Base-by-base conservation (phyloP, 2,888 invertebrate genomes). In the Ectemnius continuus region DNA sequence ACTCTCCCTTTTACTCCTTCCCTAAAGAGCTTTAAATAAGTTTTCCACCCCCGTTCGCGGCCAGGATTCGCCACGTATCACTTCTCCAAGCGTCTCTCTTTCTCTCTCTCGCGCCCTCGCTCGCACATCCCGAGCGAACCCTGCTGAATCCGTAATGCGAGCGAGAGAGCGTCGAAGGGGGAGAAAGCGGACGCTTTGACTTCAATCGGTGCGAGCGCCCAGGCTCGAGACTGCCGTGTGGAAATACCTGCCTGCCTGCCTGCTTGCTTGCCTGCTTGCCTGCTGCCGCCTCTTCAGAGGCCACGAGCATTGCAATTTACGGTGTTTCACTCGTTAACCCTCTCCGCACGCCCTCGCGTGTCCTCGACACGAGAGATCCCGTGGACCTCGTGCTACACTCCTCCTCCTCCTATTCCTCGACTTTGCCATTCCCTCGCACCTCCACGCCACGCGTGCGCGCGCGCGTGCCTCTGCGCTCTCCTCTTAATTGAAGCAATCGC, bases 21-120 rank as follows among this genome's bases (percentile, higher is more conserved):
- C 16, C 52, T 52, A 52, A 52, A 52, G 52, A 52, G 52, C 52
- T 52, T 52, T 52, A 52, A 52, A 52, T 52, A 52, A 52, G 52
- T 52, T 52, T 52, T 16, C n/a, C 52, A 52, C n/a, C 52, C 36
- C 36, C 36, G 23, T 23, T 23, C 1, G 20, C 6, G 8, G 36
- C 36, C 36, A 23, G 47, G 47, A 52, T 52, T 52, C 16, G n/a
- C 52, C 16, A 16, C 52, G 14, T 52, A 52, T 52, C 52, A 6
- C 52, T 52, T 13, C 52, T 14, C 1, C n/a, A 47, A 14, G 2
- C n/a, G 13, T n/a, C 13, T 47, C 47, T 47, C 23, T 47, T 4
- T 2, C n/a, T 4, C 47, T 47, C 47, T 1, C n/a, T 47, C 5
- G 1, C 13, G 47, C 47, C 47, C 47, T 20, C 20, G 23, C 47